These are phyloP conservation scores for Manis crassicaudata DNA, from an alignment of 2,797 vertebrate species.

Conservation along the genomic window DNA sequence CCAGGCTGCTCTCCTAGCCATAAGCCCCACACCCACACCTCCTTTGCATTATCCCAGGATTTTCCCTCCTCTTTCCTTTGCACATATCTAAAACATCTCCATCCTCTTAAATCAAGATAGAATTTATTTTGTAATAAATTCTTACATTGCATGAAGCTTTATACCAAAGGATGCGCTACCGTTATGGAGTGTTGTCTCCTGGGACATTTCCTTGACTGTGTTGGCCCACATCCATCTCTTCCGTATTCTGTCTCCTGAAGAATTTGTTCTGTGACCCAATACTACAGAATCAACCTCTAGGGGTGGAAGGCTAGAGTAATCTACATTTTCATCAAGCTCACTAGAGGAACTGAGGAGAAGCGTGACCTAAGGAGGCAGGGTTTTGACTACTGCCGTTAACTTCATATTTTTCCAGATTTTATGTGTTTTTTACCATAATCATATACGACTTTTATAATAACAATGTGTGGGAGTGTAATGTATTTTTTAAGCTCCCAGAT, in stretches of 20 bases:
- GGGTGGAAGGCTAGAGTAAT: not conserved
- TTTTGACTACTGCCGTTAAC: slow-evolving; percentile 12
- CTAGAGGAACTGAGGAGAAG: not conserved
- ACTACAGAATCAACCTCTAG: not conserved
- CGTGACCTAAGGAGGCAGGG: not conserved
- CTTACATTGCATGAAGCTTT: not conserved
- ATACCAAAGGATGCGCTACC: not conserved
- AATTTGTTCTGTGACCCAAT: not conserved
- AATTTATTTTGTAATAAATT: not conserved
- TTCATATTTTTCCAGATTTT: not conserved
- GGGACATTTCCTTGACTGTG: not conserved
- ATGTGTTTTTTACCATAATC: not conserved
- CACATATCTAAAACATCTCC: not conserved
- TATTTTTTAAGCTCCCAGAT: not conserved
- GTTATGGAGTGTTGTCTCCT: not conserved
- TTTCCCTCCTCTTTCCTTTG: not conserved
- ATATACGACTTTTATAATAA: not conserved
- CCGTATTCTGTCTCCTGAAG: not conserved
- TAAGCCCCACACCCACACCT: too few species aligned
- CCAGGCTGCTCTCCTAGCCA: not conserved
- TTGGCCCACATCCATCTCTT: not conserved
- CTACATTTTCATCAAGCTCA: not conserved
- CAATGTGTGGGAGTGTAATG: not conserved
- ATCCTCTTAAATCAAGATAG: not conserved
- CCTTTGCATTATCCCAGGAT: not conserved